phyloP scores from a whole-genome alignment of 2,113 vertebrate genomes.

The Notiomystis cincta region DNA sequence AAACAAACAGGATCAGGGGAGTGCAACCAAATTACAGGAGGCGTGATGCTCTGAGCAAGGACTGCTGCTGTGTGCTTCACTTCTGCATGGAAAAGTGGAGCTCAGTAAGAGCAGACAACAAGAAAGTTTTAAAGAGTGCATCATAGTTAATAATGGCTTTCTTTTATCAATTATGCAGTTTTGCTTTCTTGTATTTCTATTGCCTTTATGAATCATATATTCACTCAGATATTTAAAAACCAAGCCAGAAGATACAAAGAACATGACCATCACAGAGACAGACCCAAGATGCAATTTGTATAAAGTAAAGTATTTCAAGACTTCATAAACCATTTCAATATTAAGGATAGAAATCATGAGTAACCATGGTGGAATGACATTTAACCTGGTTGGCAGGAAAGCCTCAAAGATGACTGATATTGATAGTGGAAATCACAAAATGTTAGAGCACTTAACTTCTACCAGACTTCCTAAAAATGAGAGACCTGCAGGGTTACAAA shows the following conservation, averaged over 20 bases:
- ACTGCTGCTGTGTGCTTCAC: neutral
- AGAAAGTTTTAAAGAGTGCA: neutral
- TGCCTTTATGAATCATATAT: neutral
- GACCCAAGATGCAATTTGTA: neutral
- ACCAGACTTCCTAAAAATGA: neutral
- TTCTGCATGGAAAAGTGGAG: neutral
- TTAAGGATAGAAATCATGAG: neutral
- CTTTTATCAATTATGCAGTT: neutral
- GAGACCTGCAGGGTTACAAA: neutral
- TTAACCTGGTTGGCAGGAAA: neutral
- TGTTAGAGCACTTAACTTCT: neutral
- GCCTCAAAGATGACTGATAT: neutral
- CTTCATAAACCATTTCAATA: neutral
- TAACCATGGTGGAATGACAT: neutral
- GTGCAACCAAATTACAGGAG: fast-evolving
- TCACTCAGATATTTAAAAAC: neutral
- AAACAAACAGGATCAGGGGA: neutral
- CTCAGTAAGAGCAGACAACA: neutral
- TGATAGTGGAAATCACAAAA: neutral
- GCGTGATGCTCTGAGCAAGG: neutral
- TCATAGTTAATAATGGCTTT: neutral
- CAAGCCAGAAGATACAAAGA: neutral
- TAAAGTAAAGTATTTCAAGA: neutral
- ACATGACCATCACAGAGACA: neutral
- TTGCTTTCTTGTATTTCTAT: neutral